Evolutionary conservation across 1,140 invertebrate genomes (phyloP).

Genomic region (Anthonomus grandis): DNA sequence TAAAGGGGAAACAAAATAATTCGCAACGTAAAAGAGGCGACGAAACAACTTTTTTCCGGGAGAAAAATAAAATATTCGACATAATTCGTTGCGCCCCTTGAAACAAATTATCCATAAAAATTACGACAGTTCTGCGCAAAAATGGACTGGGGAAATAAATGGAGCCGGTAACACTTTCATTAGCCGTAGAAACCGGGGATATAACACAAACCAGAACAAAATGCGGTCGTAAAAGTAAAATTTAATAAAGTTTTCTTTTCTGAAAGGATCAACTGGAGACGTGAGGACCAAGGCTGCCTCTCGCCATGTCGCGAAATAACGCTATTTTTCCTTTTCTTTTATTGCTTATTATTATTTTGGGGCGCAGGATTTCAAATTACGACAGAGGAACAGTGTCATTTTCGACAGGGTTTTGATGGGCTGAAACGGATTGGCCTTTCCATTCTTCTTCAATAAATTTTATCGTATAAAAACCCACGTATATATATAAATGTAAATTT

Average conservation of each 20-base stretch:
- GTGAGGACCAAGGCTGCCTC: conserved; percentile 21
- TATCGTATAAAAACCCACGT: too few species aligned
- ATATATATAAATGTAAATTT: too few species aligned
- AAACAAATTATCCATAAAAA: conserved; percentile 32
- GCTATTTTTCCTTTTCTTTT: conserved; percentile 30
- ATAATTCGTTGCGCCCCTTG: conserved; percentile 26
- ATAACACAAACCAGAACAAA: conserved; percentile 32
- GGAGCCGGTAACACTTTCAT: conserved; percentile 30
- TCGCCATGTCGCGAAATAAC: conserved; percentile 22
- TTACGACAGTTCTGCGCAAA: conserved; percentile 24
- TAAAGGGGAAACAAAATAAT: conserved; percentile 15
- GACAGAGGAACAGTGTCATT: conserved; percentile 9
- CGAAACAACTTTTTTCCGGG: conserved; percentile 23
- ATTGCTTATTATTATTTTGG: conserved; percentile 32
- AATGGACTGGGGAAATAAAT: conserved; percentile 26
- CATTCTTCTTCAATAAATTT: too few species aligned
- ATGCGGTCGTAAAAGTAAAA: conserved; percentile 31
- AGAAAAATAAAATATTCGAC: conserved; percentile 24
- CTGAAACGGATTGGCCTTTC: too few species aligned
- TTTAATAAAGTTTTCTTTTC: conserved; percentile 31
- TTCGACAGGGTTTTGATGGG: conserved; percentile 10
- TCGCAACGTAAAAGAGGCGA: conserved; percentile 2
- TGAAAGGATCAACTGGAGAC: conserved; percentile 24
- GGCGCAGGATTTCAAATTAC: conserved; percentile 12
- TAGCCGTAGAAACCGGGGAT: conserved; percentile 23